Base-by-base conservation (phyloP, 2,888 invertebrate species). In the Plebejus anna region DNA sequence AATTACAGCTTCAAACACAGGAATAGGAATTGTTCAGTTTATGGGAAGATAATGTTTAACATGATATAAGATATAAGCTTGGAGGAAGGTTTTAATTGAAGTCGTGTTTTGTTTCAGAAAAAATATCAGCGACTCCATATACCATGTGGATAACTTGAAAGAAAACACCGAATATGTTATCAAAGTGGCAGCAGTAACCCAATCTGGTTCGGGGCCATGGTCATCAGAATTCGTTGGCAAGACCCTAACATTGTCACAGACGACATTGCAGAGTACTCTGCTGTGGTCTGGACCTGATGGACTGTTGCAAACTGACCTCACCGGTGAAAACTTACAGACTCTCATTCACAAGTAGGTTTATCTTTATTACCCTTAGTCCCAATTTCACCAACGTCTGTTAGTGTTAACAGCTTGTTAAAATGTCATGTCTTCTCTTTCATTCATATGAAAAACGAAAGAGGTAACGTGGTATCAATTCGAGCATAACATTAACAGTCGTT, bases 241-340 rank as follows among this genome's bases (percentile, higher is more conserved):
- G 84, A 98, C 97, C 0, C 88, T 97, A 77, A 94, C 94, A 70
- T 88, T 89, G 55, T 89, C 94, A 36, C 91, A 94, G 22, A 93
- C 95, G 78, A 95, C 95, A 1, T 88, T 95, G 71, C 94, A 95
- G 80, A 95, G 96, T 47, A 94, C 95, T 0, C 94, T 97, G 72
- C 86, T 97, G 6, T 97, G 97, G 97, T 97, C 97, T 0, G 96
- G 96, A 0, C 94, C 95, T 0, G 96, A 96, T 79, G 97, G 97
- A 1, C 89, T 98, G 0, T 88, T 97, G n/a, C 95, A 96, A 83
- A 97, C 97, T n/a, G 96, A 98, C 84, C 95, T 97, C 2, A 96
- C 97, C 16, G 98, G 97, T 4, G 96, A 97, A 82, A 95, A 96
- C 83, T 94, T 97, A 22, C 95, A 96, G 82, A 96, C 95, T 0